Evolutionary conservation across 2,797 vertebrate species (phyloP).

Genomic region (Acanthornis magna): DNA sequence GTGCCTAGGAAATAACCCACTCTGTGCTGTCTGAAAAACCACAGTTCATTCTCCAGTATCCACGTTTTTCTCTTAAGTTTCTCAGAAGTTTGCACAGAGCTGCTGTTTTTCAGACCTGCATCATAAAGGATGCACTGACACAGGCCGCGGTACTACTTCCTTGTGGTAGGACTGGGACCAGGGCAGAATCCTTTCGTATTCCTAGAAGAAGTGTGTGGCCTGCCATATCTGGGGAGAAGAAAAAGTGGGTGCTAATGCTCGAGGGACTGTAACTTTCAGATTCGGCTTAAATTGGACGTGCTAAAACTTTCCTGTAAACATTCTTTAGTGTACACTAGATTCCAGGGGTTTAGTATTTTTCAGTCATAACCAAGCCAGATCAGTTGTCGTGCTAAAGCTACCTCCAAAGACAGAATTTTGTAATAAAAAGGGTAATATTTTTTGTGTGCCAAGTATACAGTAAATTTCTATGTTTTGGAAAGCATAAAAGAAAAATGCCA

Average conservation of each 20-base stretch:
- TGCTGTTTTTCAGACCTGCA: accelerated
- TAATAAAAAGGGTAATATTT: not conserved
- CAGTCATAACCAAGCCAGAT: not conserved
- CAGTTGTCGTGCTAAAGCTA: not conserved
- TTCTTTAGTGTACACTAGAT: not conserved
- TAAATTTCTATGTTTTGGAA: not conserved
- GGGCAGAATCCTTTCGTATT: not conserved
- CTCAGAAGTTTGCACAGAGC: not conserved
- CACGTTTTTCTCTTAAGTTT: not conserved
- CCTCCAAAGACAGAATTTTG: not conserved
- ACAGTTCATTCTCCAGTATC: not conserved
- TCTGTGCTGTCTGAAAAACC: not conserved
- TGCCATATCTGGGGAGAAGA: not conserved
- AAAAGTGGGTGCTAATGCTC: not conserved
- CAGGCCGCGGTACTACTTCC: not conserved
- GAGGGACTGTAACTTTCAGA: not conserved
- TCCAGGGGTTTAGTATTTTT: not conserved
- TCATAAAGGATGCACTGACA: not conserved
- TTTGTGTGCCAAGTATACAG: not conserved
- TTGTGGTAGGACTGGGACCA: not conserved
- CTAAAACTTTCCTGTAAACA: not conserved
- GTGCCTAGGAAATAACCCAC: not conserved
- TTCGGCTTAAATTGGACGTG: accelerated
- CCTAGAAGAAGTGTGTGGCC: not conserved
- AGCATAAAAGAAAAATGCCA: not conserved